phyloP scores from a whole-genome alignment of 2,797 vertebrate genomes.

The Phoeniculus purpureus region DNA sequence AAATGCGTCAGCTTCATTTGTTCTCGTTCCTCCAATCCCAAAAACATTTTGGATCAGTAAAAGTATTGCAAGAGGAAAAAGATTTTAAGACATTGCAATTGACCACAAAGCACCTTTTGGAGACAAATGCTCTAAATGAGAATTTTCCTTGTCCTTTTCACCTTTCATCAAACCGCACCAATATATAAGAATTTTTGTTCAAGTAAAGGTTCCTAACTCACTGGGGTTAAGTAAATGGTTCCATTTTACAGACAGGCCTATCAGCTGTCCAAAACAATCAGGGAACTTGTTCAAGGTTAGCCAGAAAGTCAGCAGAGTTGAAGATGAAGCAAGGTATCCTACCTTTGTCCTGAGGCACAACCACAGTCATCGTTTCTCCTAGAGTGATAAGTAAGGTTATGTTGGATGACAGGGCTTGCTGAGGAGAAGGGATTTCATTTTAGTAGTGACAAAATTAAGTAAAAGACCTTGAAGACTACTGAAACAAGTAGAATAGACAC shows the following conservation, averaged over 20 bases:
- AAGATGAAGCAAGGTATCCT: background rate
- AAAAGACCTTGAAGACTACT: background rate
- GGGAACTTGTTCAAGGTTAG: background rate
- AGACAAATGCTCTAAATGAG: background rate
- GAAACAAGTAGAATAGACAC: background rate
- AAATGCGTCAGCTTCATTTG: background rate
- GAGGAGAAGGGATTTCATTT: conserved; percentile 33
- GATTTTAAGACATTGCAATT: background rate
- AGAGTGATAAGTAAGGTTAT: conserved; percentile 4
- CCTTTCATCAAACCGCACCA: background rate
- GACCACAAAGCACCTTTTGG: background rate
- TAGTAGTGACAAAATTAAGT: conserved; percentile 5
- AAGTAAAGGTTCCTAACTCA: background rate
- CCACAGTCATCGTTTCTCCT: background rate
- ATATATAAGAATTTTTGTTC: background rate
- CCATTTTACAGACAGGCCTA: background rate
- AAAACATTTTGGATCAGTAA: conserved; percentile 5
- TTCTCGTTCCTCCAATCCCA: background rate
- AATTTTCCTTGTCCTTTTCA: background rate
- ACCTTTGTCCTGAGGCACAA: background rate
- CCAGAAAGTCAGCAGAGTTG: background rate
- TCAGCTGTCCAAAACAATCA: background rate
- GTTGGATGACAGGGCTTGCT: conserved; percentile 31
- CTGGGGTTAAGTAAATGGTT: background rate
- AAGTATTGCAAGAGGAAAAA: conserved; percentile 9